These are phyloP conservation scores for Lepidiolamprologus cunningtoni DNA, from an alignment of 2,113 vertebrate species.

Conservation along the genomic window DNA sequence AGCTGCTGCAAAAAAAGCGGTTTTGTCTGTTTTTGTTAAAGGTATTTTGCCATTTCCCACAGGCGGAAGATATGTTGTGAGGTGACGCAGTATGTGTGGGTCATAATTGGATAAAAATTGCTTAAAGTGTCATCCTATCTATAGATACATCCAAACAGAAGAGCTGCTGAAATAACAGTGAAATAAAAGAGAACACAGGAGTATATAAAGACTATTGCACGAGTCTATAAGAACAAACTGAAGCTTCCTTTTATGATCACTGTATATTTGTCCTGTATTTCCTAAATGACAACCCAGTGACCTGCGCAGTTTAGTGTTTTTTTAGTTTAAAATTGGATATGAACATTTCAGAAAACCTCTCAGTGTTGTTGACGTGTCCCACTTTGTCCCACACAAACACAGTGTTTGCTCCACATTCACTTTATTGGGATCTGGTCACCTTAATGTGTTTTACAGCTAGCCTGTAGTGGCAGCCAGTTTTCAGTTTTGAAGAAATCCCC, in stretches of 20 bases:
- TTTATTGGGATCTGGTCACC: neutral
- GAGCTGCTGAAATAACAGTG: neutral
- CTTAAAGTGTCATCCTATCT: neutral
- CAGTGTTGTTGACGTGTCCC: neutral
- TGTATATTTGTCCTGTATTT: neutral
- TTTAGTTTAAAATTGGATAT: neutral
- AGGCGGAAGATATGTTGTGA: neutral
- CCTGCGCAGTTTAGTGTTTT: neutral
- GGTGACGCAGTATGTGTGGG: neutral
- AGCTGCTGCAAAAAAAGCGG: neutral
- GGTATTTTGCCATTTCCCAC: neutral
- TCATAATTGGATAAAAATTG: neutral
- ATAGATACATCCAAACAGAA: neutral
- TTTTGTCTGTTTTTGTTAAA: neutral
- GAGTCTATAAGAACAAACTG: neutral
- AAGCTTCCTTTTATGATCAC: neutral
- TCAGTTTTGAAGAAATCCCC: neutral
- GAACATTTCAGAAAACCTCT: neutral
- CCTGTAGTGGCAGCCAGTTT: neutral
- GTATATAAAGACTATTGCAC: neutral
- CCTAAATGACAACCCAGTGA: neutral
- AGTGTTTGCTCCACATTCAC: neutral
- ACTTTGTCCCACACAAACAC: neutral
- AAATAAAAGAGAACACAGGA: neutral
- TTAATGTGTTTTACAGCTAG: neutral